Evolutionary conservation across 2,888 invertebrate species (phyloP).

Genomic region (Drosophila borealis): DNA sequence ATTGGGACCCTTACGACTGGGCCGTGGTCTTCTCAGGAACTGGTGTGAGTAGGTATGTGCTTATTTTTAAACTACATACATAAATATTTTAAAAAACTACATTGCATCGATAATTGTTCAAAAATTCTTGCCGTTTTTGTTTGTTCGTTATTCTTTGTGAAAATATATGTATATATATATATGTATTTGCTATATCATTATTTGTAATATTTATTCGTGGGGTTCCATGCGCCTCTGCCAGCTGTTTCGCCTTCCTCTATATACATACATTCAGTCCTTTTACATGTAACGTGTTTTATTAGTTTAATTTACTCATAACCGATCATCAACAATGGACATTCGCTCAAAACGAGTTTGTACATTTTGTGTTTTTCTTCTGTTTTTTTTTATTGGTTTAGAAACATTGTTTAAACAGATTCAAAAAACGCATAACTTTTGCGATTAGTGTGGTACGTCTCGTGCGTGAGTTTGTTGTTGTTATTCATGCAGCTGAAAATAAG

Average conservation of each 20-base stretch:
- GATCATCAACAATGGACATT: conserved; percentile 28
- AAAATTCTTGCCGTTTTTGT: conserved; percentile 31
- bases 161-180: conserved; percentile 45
- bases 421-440: conserved; percentile 82
- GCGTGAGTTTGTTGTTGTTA: conserved; percentile 83
- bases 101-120: conserved; percentile 40
- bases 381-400: conserved; percentile 68
- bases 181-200: conserved; percentile 33
- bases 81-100: conserved; percentile 54
- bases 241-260: conserved; percentile 22
- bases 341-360: conserved; percentile 39
- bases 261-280: conserved; percentile 34
- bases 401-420: conserved; percentile 83
- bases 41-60: conserved; percentile 62
- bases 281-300: conserved; percentile 11
- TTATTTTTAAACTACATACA: conserved; percentile 39
- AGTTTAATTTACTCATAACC: conserved; percentile 20
- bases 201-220: conserved; percentile 36
- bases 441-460: conserved; percentile 83
- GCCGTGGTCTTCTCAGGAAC: conserved; percentile 61
- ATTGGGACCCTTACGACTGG: conserved; percentile 34
- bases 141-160: conserved; percentile 24
- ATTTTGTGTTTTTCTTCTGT: conserved; percentile 16
- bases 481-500: conserved; percentile 85
- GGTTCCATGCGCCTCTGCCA: conserved; percentile 32